phyloP scores from a whole-genome alignment of 2,797 vertebrate species.

The Poecilia gillii region DNA sequence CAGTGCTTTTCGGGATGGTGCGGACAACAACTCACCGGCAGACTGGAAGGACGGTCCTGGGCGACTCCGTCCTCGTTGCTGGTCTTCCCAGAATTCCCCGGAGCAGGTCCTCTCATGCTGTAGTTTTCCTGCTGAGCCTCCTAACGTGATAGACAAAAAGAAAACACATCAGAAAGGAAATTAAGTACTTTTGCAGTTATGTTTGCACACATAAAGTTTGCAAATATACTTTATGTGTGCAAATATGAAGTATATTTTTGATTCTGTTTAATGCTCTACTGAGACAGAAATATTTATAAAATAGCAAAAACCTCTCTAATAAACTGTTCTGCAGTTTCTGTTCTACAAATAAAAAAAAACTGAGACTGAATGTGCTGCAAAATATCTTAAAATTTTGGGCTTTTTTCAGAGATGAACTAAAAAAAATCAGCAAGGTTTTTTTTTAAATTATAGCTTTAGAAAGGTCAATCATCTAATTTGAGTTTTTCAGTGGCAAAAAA shows the following conservation, averaged over 20 bases:
- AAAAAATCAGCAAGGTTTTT: not conserved
- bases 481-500: not conserved
- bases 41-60: conserved; percentile 87
- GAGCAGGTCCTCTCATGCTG: conserved; percentile 74
- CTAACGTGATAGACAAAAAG: conserved; percentile 63
- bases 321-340: too few relatives aligned
- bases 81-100: conserved; percentile 88
- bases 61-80: conserved; percentile 88
- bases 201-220: not conserved
- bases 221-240: too few relatives aligned
- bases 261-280: not conserved
- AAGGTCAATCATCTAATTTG: not conserved
- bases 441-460: not conserved
- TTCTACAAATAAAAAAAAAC: not conserved
- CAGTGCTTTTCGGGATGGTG: not conserved
- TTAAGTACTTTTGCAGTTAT: not conserved
- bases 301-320: not conserved
- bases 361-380: not conserved
- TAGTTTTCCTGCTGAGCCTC: conserved; percentile 92
- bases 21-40: conserved; percentile 88
- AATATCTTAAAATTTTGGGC: not conserved
- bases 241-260: not conserved
- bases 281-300: not conserved
- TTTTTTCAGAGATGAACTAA: not conserved
- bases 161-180: conserved; percentile 4